Evolutionary conservation across 2,888 invertebrate genomes (phyloP).

Genomic region (Pardosa pseudoannulata): DNA sequence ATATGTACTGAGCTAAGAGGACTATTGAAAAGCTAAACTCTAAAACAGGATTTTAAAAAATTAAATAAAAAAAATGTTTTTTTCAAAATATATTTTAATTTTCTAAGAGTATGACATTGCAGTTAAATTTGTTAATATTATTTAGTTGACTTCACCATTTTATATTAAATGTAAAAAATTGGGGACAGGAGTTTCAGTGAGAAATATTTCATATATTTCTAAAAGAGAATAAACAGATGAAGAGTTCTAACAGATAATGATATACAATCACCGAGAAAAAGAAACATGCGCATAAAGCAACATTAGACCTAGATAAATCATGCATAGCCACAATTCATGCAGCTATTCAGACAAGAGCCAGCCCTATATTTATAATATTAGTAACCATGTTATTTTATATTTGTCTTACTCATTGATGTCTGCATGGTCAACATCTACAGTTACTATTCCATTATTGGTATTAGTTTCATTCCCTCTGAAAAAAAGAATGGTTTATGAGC

Average conservation of each 20-base stretch:
- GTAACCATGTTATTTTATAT: constrained; percentile 18
- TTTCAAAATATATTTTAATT: too few species aligned
- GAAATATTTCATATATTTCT: too few species aligned
- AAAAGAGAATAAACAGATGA: too few species aligned
- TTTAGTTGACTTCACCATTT: too few species aligned
- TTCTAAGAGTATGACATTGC: too few species aligned
- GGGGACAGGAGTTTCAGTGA: too few species aligned
- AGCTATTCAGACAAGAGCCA: constrained; percentile 24
- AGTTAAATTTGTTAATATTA: too few species aligned
- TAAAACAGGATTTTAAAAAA: too few species aligned
- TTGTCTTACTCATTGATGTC: constrained; percentile 58
- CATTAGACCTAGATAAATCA: constrained; percentile 22
- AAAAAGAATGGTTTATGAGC: constrained; percentile 19
- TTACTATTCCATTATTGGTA: constrained; percentile 65
- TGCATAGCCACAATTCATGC: constrained; percentile 56
- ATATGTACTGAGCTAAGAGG: too few species aligned
- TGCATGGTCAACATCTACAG: constrained; percentile 56
- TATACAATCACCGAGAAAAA: neutral
- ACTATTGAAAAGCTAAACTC: too few species aligned
- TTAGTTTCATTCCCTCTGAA: constrained; percentile 64
- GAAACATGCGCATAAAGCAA: constrained; percentile 52
- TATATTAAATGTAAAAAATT: too few species aligned
- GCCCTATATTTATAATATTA: constrained; percentile 23
- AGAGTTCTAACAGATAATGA: neutral
- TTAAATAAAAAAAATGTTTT: too few species aligned